Conservation (phyloP, 1,140 invertebrate species). For the Kradibia gibbosae region DNA sequence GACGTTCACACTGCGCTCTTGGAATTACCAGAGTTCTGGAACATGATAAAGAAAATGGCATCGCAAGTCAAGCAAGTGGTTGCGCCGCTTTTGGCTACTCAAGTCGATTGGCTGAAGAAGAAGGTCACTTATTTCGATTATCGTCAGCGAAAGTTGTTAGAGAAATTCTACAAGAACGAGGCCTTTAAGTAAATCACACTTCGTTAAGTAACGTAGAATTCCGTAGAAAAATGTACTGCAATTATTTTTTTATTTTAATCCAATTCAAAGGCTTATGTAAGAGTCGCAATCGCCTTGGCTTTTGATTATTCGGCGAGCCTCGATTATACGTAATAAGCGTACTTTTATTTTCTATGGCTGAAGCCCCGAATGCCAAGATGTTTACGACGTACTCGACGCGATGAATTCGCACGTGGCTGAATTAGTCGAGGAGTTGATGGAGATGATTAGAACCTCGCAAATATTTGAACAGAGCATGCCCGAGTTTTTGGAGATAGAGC, state of each 20-base stretch:
- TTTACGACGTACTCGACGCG: conserved; percentile 84
- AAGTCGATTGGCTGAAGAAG: conserved; percentile 79
- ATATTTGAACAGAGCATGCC: conserved; percentile 90
- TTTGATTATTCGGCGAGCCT: not conserved
- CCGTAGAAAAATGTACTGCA: no score
- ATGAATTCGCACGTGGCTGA: conserved; percentile 78
- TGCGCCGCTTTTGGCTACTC: conserved; percentile 81
- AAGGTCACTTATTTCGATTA: conserved; percentile 86
- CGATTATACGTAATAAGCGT: no score
- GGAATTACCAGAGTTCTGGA: conserved; percentile 91
- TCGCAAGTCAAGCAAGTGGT: conserved; percentile 90
- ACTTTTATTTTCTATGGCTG: conserved; percentile 51
- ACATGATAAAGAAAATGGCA: conserved; percentile 87
- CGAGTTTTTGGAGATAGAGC: conserved; percentile 85
- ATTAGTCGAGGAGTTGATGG: conserved; percentile 81
- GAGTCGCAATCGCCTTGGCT: not conserved
- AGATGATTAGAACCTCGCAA: conserved; percentile 81
- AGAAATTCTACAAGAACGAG: conserved; percentile 79
- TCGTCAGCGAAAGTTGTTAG: conserved; percentile 82
- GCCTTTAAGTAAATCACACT: conserved; percentile 80
- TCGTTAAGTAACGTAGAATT: no score
- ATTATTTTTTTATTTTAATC: no score
- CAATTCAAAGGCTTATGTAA: no score
- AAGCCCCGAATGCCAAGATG: conserved; percentile 66
- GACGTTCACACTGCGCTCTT: conserved; percentile 75